Evolutionary conservation across 2,797 vertebrate species (phyloP).

Genomic region (Chloroceryle amazona): DNA sequence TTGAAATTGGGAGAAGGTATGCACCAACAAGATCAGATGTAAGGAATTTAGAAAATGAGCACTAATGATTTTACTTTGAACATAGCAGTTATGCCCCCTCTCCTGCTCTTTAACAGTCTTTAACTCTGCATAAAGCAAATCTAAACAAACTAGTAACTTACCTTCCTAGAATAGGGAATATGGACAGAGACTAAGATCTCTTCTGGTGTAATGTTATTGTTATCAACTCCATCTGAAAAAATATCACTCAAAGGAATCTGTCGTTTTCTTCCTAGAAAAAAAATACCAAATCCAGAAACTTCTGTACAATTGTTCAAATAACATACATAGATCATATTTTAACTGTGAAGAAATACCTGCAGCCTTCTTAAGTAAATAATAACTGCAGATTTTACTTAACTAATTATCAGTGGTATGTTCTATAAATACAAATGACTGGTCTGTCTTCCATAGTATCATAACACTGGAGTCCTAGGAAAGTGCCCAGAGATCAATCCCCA

Average conservation of each 20-base stretch:
- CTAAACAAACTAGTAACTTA: slow-evolving; percentile 46
- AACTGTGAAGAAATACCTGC: neutral
- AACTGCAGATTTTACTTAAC: neutral
- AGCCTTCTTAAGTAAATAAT: neutral
- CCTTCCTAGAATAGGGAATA: slow-evolving; percentile 87
- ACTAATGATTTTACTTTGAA: neutral
- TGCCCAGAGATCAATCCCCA: neutral
- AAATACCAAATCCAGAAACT: neutral
- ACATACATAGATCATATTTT: neutral
- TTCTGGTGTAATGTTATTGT: slow-evolving; percentile 81
- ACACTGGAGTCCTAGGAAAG: neutral
- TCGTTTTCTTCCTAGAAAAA: slow-evolving; percentile 55
- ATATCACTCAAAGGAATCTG: slow-evolving; percentile 83
- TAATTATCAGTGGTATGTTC: neutral
- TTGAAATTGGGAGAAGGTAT: neutral
- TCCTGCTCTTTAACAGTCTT: neutral
- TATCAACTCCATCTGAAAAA: slow-evolving; percentile 86
- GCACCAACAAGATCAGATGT: neutral
- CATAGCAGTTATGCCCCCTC: neutral
- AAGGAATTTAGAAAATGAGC: neutral
- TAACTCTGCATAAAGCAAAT: neutral
- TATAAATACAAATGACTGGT: neutral
- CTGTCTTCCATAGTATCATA: neutral
- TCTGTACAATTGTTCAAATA: neutral
- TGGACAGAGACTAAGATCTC: slow-evolving; percentile 88